Base-by-base conservation (phyloP, 2,797 vertebrate species). In the Orientallactaga sibirica region DNA sequence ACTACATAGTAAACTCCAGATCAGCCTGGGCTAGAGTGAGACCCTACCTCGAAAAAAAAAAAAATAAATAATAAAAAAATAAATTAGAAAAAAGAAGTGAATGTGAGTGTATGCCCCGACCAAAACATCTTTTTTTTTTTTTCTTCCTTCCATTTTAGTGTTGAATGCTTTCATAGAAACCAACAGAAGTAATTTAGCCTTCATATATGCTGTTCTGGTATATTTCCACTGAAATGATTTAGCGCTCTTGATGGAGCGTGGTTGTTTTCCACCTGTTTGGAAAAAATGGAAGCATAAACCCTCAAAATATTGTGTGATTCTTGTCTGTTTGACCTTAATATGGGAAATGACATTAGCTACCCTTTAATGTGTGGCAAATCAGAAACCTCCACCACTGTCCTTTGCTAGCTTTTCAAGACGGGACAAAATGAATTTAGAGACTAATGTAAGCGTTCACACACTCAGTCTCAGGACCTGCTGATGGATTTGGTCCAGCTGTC, bases 251-350 rank as follows among this genome's bases (percentile, higher is more conserved):
- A 25, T 41, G 15, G 75, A 85, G 12, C 61, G n/a, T 19, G 16
- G 43, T n/a, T 61, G 37, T 68, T 86, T 84, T 27, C 77, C 29
- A 48, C 37, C 75, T 70, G 19, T 83, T 80, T 88, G 85, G 61
- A 74, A 64, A 64, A 64, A 88, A 81, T 33, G n/a, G 52, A 43
- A 61, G 18, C 67, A 27, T 37, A 64, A 62, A 41, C 3, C 9
- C 16, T 37, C n/a, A 85, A 19, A 5, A 9, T 2, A 73, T 64
- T 70, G 75, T 61, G 24, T 70, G 43, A 74, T 89, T 83, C 58
- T 92, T 88, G 25, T 22, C 75, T 71, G 75, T 89, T 93, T 83
- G 24, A 61, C 62, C 83, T 94, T 95, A 66, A 83, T 92, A 88
- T 81, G 58, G 74, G 89, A 88, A 71, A 68, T 78, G 64, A 73